Evolutionary conservation across 2,113 vertebrate genomes (phyloP), one percentile per base, ranked within the genome.

Genomic region (Pavo muticus): DNA sequence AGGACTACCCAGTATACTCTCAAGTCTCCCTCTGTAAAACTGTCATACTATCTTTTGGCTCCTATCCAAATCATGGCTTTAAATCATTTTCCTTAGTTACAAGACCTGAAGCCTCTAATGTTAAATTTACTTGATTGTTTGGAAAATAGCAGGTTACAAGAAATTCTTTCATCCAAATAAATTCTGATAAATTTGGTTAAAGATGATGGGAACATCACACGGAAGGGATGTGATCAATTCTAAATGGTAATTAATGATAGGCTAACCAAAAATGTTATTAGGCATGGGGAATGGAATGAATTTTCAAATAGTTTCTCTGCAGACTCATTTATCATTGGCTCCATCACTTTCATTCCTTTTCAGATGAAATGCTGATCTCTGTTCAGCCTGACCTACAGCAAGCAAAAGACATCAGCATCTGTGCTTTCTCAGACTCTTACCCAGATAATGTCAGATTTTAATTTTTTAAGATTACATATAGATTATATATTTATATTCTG

Each of bases 321-420:
- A 84, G 47, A 65, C 30, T 69, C 79, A 84, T 93, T 94, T 91
- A 93, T 85, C 63, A 77, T 30, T 75, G 37, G 29, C 47, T 91
- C 25, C 32, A 84, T 8, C 15, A 56, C 16, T 89, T 84, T 75
- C 44, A 77, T 82, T 64, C 30, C 27, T 65, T 91, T 95, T 91
- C 83, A 90, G 56, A 89, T 87, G 80, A 90, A 93, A 78, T 87
- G 71, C 52, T 40, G n/a, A 83, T 88, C 52, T 91, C 70, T 92
- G 67, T 76, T 92, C 87, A 94, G 81, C 67, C 65, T 91, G 75
- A 77, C 78, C 37, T 47, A 27, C 4, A 60, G 9, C 20, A 84
- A 85, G 59, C 56, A 71, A 94, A 89, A 60, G 83, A 18, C 27
- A 91, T 32, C 6, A 95, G 21, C 30, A 87, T n/a, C 87, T 93